Conservation (phyloP, 2,888 invertebrate genomes). For the Carterocephalus palaemon region DNA sequence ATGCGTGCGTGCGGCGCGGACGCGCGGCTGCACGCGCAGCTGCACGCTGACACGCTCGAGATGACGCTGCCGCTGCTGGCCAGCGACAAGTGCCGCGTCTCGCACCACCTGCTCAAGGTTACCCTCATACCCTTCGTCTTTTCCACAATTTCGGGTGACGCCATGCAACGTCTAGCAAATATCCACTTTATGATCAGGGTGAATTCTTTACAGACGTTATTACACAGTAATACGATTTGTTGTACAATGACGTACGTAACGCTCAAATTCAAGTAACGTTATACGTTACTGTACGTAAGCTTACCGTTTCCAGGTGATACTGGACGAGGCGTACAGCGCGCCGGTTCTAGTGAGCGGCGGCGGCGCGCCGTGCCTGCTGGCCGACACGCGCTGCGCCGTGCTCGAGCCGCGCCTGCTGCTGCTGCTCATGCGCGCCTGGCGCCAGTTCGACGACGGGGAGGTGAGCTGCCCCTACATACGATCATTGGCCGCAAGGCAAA, state of each 20-base stretch:
- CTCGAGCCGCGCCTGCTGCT: slow-evolving; percentile 77
- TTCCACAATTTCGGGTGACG: background rate
- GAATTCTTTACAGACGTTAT: too few relatives aligned
- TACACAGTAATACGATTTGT: too few relatives aligned
- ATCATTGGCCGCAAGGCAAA: too few relatives aligned
- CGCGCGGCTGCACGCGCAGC: slow-evolving; percentile 79
- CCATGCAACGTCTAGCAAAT: background rate
- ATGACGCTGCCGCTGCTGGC: slow-evolving; percentile 81
- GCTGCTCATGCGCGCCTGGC: slow-evolving; percentile 73
- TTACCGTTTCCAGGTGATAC: slow-evolving; percentile 66
- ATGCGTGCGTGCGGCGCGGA: slow-evolving; percentile 80
- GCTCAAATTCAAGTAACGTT: too few relatives aligned
- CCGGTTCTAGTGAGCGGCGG: slow-evolving; percentile 49
- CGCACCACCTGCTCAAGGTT: slow-evolving; percentile 80
- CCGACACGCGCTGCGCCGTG: slow-evolving; percentile 68
- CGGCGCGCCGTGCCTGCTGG: slow-evolving; percentile 53
- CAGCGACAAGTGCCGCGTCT: slow-evolving; percentile 77
- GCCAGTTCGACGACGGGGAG: slow-evolving; percentile 66
- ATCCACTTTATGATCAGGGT: too few relatives aligned
- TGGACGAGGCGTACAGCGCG: slow-evolving; percentile 82
- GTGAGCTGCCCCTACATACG: slow-evolving; percentile 26
- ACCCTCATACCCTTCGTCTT: background rate
- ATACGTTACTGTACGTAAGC: too few relatives aligned
- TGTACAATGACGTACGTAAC: too few relatives aligned
- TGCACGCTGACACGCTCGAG: slow-evolving; percentile 77